Evolutionary conservation across 2,797 vertebrate genomes (phyloP), one percentile per base, ranked within the genome.

Genomic region (Falco columbarius): DNA sequence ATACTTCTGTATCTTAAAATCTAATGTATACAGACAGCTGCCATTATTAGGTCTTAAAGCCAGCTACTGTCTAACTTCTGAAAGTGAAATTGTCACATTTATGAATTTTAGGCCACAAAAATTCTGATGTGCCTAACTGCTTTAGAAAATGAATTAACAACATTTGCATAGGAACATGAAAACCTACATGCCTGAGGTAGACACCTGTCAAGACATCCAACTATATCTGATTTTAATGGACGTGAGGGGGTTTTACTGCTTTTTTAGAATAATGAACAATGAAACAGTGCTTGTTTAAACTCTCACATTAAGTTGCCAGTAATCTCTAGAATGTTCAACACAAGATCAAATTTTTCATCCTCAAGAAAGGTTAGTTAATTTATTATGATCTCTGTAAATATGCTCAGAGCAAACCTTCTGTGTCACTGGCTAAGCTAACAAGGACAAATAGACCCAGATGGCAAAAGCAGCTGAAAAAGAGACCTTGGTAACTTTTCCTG

Each of bases 231-330:
- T 74, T 77, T 74, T 44, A 59, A 42, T 63, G 27, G 23, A 49
- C 61, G 7, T 54, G 26, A 47, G 12, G 9, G 2, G 0, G 1
- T n/a, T 68, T 80, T 49, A 73, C 13, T 0, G 0, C 27, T 38
- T 40, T 55, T 66, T 63, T 63, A 54, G 22, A 66, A 89, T 44
- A 66, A 47, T 13, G 6, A 77, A 62, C 38, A 42, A 23, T 14
- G 21, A 67, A 67, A 62, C 73, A 12, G 7, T 42, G 15, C 19
- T 58, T 74, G 15, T 63, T 91, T 58, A 51, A 89, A 40, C 12
- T 74, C 32, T 34, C 15, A 42, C 32, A 5, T 42, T 63, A 58
- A 34, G 26, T 46, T 59, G 9, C 40, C 12, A 29, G 23, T 59
- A 54, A 51, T 71, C 26, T 34, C 26, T 34, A 55, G 29, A 93